Base-by-base conservation (phyloP, 2,797 vertebrate species). In the Pelochelys cantorii region DNA sequence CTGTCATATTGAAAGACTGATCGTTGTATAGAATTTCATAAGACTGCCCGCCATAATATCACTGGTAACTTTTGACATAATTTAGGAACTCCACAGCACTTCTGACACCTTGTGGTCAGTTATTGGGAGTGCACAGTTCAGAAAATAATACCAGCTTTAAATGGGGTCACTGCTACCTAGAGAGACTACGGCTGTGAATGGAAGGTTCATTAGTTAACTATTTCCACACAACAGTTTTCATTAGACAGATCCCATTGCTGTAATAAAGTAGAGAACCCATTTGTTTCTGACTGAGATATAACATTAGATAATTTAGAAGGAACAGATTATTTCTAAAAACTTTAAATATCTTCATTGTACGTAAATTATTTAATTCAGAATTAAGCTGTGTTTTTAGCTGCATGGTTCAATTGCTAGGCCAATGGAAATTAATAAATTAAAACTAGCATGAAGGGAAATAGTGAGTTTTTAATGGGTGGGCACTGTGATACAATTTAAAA, bases 101-200 rank as follows among this genome's bases (percentile, higher is more conserved):
- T 93, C 96, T 99, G 99, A 98, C 99, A 98, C 98, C 99, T 99
- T 95, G 98, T 98, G 99, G 98, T 84, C 37, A 83, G 23, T 83
- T 27, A 20, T 68, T 62, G 92, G 95, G 97, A 98, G 52, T 97
- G 97, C 98, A 98, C 42, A 74, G 79, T 86, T 92, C 22, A 81
- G 68, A 81, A 59, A 82, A 82, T 85, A 95, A 93, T 93, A 88
- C 94, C 87, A 97, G 97, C 87, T 88, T 96, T 98, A 97, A 97
- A 98, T 95, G 96, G 97, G 97, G 98, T 98, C 98, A 97, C 92
- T 55, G 81, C 93, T 13, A 95, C 97, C 97, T 96, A 96, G 90
- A 95, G 97, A 96, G 90, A 91, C 90, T 42, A 95, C 86, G 90
- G 95, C 96, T 83, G 89, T 79, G 84, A 90, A 87, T 82, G 82